phyloP scores from a whole-genome alignment of 1,140 invertebrate species.

The Drosophila virilis region DNA sequence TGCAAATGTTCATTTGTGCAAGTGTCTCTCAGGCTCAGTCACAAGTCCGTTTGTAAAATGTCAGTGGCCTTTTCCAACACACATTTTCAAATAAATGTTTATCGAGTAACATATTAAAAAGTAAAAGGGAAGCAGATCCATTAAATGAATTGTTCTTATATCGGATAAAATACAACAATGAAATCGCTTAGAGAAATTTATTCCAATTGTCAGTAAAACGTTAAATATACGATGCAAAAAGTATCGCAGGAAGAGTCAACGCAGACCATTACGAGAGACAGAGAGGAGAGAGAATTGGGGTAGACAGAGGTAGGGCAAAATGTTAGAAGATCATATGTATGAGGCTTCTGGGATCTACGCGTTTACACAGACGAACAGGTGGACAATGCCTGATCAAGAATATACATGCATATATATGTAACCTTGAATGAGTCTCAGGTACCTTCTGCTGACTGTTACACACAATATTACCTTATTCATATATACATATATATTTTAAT shows the following conservation, averaged over 20 bases:
- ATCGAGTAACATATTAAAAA: conserved; percentile 16
- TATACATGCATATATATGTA: too few species aligned
- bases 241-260: background rate
- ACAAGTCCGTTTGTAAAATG: conserved; percentile 47
- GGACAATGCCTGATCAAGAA: too few species aligned
- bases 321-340: too few species aligned
- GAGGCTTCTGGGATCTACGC: too few species aligned
- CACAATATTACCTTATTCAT: too few species aligned
- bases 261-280: too few species aligned
- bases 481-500: too few species aligned
- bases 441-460: too few species aligned
- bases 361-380: too few species aligned
- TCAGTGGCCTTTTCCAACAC: conserved; percentile 36
- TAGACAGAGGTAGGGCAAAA: too few species aligned
- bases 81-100: conserved; percentile 33
- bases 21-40: conserved; percentile 58
- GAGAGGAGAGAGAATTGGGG: too few species aligned
- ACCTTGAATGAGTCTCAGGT: too few species aligned
- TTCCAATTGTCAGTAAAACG: background rate
- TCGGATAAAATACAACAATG: conserved; percentile 19
- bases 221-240: background rate
- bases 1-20: conserved; percentile 72
- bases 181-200: conserved; percentile 15
- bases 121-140: conserved; percentile 20
- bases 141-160: conserved; percentile 45